phyloP scores from a whole-genome alignment of 2,888 invertebrate species.

The Trichopria drosophilae region DNA sequence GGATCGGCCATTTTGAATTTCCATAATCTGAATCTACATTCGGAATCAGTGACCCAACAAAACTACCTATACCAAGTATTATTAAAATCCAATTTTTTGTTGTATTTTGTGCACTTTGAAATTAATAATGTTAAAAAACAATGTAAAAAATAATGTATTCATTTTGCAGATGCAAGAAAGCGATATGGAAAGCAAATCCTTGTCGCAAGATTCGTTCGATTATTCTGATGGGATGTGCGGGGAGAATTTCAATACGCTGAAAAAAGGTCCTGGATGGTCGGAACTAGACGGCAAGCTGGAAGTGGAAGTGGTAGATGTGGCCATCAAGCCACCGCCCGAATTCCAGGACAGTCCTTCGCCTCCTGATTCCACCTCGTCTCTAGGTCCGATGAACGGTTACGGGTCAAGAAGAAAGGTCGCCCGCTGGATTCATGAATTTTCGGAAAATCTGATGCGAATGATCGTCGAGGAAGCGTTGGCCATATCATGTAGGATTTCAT shows the following conservation, averaged over 20 bases:
- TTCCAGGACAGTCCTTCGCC: constrained; percentile 71
- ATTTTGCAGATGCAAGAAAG: constrained; percentile 77
- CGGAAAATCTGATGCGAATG: constrained; percentile 58
- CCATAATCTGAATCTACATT: too few species aligned
- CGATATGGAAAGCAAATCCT: constrained; percentile 75
- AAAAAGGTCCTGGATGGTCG: constrained; percentile 71
- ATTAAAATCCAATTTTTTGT: too few species aligned
- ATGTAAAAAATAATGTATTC: background rate
- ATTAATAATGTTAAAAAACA: background rate
- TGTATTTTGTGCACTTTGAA: constrained; percentile 9
- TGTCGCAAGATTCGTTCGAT: constrained; percentile 80
- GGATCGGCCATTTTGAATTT: too few species aligned
- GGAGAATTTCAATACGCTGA: constrained; percentile 80
- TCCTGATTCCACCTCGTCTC: constrained; percentile 54
- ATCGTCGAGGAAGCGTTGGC: constrained; percentile 61
- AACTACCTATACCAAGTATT: too few species aligned
- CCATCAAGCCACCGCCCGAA: constrained; percentile 83
- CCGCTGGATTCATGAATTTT: constrained; percentile 57
- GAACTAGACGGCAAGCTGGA: constrained; percentile 62
- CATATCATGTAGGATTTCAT: constrained; percentile 57
- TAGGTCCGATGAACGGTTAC: constrained; percentile 48
- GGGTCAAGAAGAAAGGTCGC: constrained; percentile 30
- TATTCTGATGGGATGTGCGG: constrained; percentile 79
- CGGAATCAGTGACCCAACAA: too few species aligned
- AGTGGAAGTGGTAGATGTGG: constrained; percentile 60